Evolutionary conservation across 2,797 vertebrate species (phyloP).

Genomic region (Rhadinocentrus ornatus): DNA sequence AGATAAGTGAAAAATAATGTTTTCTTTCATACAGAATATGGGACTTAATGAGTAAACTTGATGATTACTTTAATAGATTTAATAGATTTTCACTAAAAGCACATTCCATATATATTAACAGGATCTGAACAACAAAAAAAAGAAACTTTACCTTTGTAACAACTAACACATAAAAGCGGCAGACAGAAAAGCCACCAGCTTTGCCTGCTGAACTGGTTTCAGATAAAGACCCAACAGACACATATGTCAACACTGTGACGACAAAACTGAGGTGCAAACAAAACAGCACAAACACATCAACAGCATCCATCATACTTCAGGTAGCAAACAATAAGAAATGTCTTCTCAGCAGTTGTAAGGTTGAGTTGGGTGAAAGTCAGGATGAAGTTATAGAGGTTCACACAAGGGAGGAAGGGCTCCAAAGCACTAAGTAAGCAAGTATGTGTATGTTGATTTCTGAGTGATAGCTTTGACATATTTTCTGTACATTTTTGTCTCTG

Average conservation of each 20-base stretch:
- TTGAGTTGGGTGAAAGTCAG: not conserved
- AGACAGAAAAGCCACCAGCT: conserved; percentile 9
- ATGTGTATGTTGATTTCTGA: not conserved
- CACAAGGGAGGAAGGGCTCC: not conserved
- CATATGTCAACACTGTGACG: not conserved
- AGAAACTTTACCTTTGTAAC: not conserved
- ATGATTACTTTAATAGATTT: not conserved
- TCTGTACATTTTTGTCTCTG: not conserved
- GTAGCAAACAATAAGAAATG: not conserved
- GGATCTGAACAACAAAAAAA: not conserved
- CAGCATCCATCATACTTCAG: not conserved
- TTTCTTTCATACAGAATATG: not conserved
- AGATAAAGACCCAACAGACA: not conserved
- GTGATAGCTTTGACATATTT: not conserved
- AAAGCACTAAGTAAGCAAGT: not conserved
- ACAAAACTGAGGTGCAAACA: not conserved
- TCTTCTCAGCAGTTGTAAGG: not conserved
- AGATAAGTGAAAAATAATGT: not conserved
- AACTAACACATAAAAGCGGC: not conserved
- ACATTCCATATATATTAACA: not conserved
- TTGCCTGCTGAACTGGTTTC: conserved; percentile 48
- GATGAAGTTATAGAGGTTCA: not conserved
- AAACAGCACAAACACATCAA: no score
- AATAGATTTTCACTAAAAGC: no score
- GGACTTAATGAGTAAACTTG: not conserved